Evolutionary conservation across 1,140 invertebrate genomes (phyloP).

Genomic region (Paralvinella palmiformis): DNA sequence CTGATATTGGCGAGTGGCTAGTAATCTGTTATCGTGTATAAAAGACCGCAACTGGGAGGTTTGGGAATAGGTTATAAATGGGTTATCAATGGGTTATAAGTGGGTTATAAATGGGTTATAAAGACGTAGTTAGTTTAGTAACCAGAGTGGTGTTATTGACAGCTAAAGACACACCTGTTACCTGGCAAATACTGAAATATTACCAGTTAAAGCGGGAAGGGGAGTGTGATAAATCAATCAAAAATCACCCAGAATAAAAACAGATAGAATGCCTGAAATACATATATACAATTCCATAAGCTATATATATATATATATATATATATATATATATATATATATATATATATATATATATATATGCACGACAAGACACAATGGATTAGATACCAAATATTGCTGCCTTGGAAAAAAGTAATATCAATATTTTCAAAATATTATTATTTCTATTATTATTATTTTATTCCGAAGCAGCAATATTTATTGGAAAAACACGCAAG

Average conservation of each 20-base stretch:
- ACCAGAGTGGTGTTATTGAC: neutral
- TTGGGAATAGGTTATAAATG: neutral
- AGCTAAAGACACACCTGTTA: neutral
- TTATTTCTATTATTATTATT: no score
- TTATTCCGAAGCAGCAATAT: no score
- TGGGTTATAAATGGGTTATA: no score
- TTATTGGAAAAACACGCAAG: no score
- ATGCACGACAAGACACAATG: neutral
- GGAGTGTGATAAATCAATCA: neutral
- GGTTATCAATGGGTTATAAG: no score
- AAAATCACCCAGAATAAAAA: neutral
- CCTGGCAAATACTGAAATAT: neutral
- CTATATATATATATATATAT: conserved; percentile 1
- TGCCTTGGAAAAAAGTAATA: no score
- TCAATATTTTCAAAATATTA: no score
- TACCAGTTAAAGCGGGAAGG: neutral
- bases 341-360: conserved; percentile 1
- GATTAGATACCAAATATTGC: no score
- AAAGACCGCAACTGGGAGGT: neutral
- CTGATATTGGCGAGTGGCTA: no score
- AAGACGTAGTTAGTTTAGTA: neutral
- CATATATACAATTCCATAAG: neutral
- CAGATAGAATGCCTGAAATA: neutral
- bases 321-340: neutral
- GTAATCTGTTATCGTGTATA: neutral